phyloP scores from a whole-genome alignment of 1,140 invertebrate genomes.

The Drosophila novamexicana region DNA sequence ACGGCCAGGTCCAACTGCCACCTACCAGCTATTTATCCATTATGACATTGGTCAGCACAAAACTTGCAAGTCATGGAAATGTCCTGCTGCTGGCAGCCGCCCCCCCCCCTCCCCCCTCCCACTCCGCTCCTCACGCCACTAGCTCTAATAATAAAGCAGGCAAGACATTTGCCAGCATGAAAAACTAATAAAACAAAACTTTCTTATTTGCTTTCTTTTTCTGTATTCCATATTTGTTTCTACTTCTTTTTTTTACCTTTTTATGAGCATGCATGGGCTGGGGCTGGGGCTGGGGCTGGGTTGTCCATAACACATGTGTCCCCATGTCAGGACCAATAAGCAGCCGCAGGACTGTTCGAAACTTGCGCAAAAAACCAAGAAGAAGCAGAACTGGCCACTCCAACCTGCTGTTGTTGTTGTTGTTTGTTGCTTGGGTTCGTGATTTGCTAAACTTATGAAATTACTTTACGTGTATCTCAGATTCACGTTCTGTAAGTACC shows the following conservation, averaged over 20 bases:
- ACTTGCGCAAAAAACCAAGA: slow-evolving; percentile 41
- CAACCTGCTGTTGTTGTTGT: slow-evolving; percentile 21
- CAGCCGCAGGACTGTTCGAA: slow-evolving; percentile 65
- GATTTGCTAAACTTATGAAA: slow-evolving; percentile 83
- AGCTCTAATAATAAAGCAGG: slow-evolving; percentile 73
- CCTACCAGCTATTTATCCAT: slow-evolving; percentile 28
- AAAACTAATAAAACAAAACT: slow-evolving; percentile 83
- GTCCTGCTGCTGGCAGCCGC: slow-evolving; percentile 2
- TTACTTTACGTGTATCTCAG: slow-evolving; percentile 77
- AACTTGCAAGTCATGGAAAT: slow-evolving; percentile 79
- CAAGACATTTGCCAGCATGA: slow-evolving; percentile 66
- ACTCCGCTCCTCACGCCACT: not conserved
- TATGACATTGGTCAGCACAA: slow-evolving; percentile 82
- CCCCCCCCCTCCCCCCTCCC: not conserved
- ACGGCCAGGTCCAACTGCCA: slow-evolving; percentile 3
- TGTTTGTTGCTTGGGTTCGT: slow-evolving; percentile 79
- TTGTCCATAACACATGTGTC: slow-evolving; percentile 64
- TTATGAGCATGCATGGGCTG: slow-evolving; percentile 58
- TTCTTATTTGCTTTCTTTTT: slow-evolving; percentile 52
- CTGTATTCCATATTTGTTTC: not conserved
- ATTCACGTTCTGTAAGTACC: slow-evolving; percentile 15
- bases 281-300: slow-evolving; percentile 12
- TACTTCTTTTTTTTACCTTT: slow-evolving; percentile 63
- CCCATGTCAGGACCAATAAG: slow-evolving; percentile 78
- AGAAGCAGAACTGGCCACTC: slow-evolving; percentile 6